Evolutionary conservation across 1,140 invertebrate genomes (phyloP), one percentile per base, ranked within the genome.

Genomic region (Drosophila athabasca): DNA sequence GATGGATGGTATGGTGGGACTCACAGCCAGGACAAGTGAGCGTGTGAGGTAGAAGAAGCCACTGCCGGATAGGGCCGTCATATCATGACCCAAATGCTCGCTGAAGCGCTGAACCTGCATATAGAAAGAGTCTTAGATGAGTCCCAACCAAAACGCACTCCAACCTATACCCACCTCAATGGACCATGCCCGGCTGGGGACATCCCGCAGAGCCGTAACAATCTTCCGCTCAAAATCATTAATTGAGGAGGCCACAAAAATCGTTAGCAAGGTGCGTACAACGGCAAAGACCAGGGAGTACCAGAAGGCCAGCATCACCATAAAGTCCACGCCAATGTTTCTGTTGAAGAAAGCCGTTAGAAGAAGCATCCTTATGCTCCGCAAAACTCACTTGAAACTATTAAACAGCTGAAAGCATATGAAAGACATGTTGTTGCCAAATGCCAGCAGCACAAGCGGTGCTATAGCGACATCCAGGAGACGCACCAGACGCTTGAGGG

Each of bases 401-500:
- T 90, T 91, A 17, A 91, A 90, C 6, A 92, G 50, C 45, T 92
- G 91, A 77, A 90, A 89, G 39, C 90, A 91, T 26, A 92, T 91
- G 11, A 91, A 92, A 11, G 85, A 92, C 81, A 92, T 90, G 44
- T 91, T 91, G 26, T 91, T 91, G 19, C 87, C 76, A 59, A 85
- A 81, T 4, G 87, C 79, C 6, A 91, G 39, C 0, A 92, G 60
- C 3, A 90, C 76, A 8, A 92, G 48, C 1, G 79, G 77, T 13
- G 82, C 79, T 19, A 91, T 74, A 94, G 92, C 82, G 94, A 94
- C 3, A 60, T 91, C 90, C 94, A 91, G 54, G 93, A 95, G 48
- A 94, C 94, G 69, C 94, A 96, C 95, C 0, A 96, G 90, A 66
- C 95, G 95, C 62, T 94, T 94, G 0, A 93, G 90, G 29, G 94